Base-by-base conservation (phyloP, 1,140 invertebrate species). In the Laodelphax striatellus region DNA sequence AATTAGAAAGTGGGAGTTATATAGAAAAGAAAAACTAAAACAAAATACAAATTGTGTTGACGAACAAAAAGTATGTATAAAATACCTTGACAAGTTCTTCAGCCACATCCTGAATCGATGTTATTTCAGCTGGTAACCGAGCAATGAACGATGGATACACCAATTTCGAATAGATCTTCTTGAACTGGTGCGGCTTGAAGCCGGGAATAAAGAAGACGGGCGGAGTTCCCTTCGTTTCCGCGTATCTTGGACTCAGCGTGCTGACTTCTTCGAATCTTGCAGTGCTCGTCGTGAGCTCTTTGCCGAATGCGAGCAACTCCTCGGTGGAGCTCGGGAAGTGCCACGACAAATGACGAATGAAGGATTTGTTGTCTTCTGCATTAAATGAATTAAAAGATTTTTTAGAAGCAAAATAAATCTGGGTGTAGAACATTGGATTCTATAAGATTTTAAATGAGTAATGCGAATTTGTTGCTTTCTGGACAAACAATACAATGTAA, bases 201-300 rank as follows among this genome's bases (percentile, higher is more conserved):
- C 61, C 61, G 1, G 61, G 52, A 42, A 64, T 60, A 0, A 63
- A 10, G 11, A 64, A 64, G n/a, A 64, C 46, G 2, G 63, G 63
- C 28, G 6, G 28, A 5, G 34, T 31, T 21, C 34, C 58, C n/a
- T 55, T 58, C 3, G 46, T 11, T 5, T 64, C 24, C 11, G 34
- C 13, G 13, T 28, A 62, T 34, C 52, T 19, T 0, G 61, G 57
- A 57, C 56, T 56, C 28, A n/a, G 50, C 17, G 61, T 62, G 17
- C 11, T 5, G 2, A 64, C 46, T 24, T 64, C 63, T 0, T 52
- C 44, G 34, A 58, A 64, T 13, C 21, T 17, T 1, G 60, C 14
- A 43, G 21, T 24, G 5, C 55, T 17, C 43, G 24, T 24, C 5
- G 38, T 41, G 3, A 56, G 24, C 19, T 41, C 1, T 21, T 43